Conservation (phyloP, 1,140 invertebrate species). For the Drosophila guanche region DNA sequence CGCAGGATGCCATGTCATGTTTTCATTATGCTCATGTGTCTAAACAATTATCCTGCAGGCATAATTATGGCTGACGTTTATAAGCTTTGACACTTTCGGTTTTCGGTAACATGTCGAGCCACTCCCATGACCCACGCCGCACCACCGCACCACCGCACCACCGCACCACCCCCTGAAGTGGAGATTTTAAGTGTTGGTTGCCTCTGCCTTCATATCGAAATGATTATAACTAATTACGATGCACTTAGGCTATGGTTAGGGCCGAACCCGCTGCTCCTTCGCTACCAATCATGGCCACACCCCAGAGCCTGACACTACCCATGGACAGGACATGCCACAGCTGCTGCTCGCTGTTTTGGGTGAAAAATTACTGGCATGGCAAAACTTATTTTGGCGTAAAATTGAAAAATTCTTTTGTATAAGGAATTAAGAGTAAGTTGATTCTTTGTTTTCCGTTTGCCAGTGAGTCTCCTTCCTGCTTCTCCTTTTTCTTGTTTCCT, state of each 20-base stretch:
- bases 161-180: not conserved
- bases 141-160: not conserved
- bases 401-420: conserved; percentile 83
- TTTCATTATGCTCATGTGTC: conserved; percentile 83
- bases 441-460: conserved; percentile 50
- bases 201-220: conserved; percentile 43
- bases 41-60: conserved; percentile 83
- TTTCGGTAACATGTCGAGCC: conserved; percentile 69
- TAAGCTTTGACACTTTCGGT: conserved; percentile 83
- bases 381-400: conserved; percentile 83
- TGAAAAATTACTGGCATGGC: conserved; percentile 81
- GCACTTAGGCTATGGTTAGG: conserved; percentile 24
- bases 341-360: conserved; percentile 2
- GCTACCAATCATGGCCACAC: not conserved
- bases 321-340: no score
- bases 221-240: conserved; percentile 70
- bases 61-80: conserved; percentile 82
- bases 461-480: not conserved
- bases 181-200: conserved; percentile 25
- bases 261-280: not conserved
- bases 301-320: no score
- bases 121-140: conserved; percentile 18
- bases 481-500: conserved; percentile 8
- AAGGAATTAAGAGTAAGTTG: conserved; percentile 78
- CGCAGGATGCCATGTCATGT: conserved; percentile 81